Evolutionary conservation across 2,888 invertebrate genomes (phyloP).

Genomic region (Cheilosia grossa): DNA sequence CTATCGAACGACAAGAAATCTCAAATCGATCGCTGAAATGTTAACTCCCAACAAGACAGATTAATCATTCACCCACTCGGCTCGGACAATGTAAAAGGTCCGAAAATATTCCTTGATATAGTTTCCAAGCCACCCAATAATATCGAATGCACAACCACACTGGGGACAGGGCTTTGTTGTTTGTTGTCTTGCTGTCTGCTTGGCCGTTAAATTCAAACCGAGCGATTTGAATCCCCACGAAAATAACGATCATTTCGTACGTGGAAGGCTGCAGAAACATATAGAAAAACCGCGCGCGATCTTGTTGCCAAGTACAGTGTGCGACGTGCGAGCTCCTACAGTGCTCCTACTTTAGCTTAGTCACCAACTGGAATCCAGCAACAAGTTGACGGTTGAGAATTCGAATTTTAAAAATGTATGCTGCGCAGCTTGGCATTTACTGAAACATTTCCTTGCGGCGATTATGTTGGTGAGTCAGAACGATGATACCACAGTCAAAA

Average conservation of each 20-base stretch:
- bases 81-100: slow-evolving; percentile 27
- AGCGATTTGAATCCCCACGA: slow-evolving; percentile 48
- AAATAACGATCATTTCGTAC: slow-evolving; percentile 55
- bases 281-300: slow-evolving; percentile 66
- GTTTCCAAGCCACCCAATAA: slow-evolving; percentile 27
- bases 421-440: slow-evolving; percentile 36
- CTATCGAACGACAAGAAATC: slow-evolving; percentile 31
- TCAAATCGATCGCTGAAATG: slow-evolving; percentile 44
- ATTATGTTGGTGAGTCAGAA: slow-evolving; percentile 18
- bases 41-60: slow-evolving; percentile 42
- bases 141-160: not conserved
- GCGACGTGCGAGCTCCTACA: not conserved
- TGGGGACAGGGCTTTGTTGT: slow-evolving; percentile 44
- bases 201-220: slow-evolving; percentile 67
- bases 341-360: slow-evolving; percentile 28
- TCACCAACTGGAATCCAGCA: slow-evolving; percentile 68
- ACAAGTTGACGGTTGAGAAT: slow-evolving; percentile 68
- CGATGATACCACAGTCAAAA: not conserved
- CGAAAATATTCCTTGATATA: slow-evolving; percentile 34
- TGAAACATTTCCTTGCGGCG: slow-evolving; percentile 11
- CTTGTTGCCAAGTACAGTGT: slow-evolving; percentile 59
- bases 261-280: slow-evolving; percentile 35
- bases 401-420: slow-evolving; percentile 42
- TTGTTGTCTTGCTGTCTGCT: slow-evolving; percentile 24
- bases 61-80: slow-evolving; percentile 60